phyloP scores from a whole-genome alignment of 2,888 invertebrate species.

The Apodemia hepburni region DNA sequence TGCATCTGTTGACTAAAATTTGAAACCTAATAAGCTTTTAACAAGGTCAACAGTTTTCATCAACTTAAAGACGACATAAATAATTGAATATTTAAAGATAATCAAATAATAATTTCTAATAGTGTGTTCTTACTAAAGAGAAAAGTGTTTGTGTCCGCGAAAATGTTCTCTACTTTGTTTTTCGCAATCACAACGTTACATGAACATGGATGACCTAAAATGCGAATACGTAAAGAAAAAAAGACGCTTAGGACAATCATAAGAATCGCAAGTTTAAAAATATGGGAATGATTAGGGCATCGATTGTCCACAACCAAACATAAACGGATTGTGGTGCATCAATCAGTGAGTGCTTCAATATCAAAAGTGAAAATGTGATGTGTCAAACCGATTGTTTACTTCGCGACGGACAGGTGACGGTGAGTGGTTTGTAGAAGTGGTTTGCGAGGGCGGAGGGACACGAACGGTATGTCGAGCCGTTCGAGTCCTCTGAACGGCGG shows the following conservation, averaged over 20 bases:
- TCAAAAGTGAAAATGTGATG: constrained; percentile 80
- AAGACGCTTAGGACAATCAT: constrained; percentile 72
- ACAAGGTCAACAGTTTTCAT: constrained; percentile 81
- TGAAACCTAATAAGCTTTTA: constrained; percentile 80
- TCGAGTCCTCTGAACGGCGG: constrained; percentile 74
- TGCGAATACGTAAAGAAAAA: constrained; percentile 78
- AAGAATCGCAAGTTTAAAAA: constrained; percentile 65
- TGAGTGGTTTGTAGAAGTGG: constrained; percentile 71
- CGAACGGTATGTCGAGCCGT: constrained; percentile 75
- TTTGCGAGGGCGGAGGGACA: constrained; percentile 71
- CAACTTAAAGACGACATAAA: constrained; percentile 70
- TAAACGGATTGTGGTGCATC: constrained; percentile 51
- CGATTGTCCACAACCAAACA: constrained; percentile 59
- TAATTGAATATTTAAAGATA: constrained; percentile 67
- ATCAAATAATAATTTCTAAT: constrained; percentile 51
- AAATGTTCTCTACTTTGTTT: constrained; percentile 78
- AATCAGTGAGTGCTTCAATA: constrained; percentile 61
- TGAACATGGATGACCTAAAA: constrained; percentile 82
- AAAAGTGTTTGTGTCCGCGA: constrained; percentile 70
- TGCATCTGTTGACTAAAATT: constrained; percentile 80
- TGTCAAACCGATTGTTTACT: constrained; percentile 80
- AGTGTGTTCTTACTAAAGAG: constrained; percentile 52
- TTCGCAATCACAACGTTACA: constrained; percentile 81
- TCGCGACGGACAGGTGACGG: constrained; percentile 73
- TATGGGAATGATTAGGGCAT: constrained; percentile 62